Percentiles rank a stretch among this genome's conserved stretches.
These are phyloP conservation scores for Caenorhabditis angaria DNA, from an alignment of 2,888 invertebrate species.

Conservation along the genomic window DNA sequence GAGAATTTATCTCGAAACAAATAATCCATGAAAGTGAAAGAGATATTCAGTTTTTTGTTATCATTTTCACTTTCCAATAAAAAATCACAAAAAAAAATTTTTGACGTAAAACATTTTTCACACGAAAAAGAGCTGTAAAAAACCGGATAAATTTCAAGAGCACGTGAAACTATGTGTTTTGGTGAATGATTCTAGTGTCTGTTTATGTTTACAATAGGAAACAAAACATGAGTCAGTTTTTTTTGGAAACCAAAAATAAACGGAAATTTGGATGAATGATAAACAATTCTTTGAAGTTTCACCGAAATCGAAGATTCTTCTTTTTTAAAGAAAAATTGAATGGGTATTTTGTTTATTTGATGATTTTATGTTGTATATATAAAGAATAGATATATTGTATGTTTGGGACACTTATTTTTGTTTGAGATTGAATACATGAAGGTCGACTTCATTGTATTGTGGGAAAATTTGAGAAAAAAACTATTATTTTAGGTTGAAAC, in stretches of 20 bases:
- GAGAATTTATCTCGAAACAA: background rate
- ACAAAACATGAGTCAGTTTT: background rate
- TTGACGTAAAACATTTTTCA: background rate
- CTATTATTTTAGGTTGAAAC: no score
- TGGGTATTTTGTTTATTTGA: background rate
- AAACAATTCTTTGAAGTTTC: background rate
- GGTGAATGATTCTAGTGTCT: no score
- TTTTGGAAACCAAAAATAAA: background rate
- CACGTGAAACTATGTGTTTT: background rate
- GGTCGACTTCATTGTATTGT: no score
- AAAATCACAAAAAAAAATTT: background rate
- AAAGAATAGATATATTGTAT: no score
- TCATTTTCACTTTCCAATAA: background rate
- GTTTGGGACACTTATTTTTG: no score
- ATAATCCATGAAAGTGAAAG: background rate
- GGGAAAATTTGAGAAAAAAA: no score
- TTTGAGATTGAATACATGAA: no score
- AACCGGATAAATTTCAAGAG: constrained; percentile 1
- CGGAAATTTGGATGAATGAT: background rate
- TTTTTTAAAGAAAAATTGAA: background rate
- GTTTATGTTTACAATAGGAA: background rate
- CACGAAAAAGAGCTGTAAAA: background rate
- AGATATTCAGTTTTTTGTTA: constrained; percentile 1
- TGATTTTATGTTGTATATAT: no score
- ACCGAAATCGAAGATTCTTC: background rate